Conservation (phyloP, 2,797 vertebrate genomes). For the Amphiprion clarkii region DNA sequence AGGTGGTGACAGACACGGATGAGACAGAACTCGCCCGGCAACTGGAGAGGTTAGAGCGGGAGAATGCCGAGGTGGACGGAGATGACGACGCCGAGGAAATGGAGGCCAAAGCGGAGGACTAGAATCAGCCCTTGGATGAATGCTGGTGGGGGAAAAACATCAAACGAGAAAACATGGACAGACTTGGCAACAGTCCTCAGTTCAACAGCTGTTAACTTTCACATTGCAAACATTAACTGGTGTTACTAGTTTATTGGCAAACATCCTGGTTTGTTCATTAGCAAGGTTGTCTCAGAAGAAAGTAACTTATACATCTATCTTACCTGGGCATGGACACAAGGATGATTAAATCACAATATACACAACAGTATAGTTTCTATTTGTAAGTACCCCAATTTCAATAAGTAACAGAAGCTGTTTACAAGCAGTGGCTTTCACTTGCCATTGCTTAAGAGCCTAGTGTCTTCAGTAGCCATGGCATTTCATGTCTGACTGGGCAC, state of each 20-base stretch:
- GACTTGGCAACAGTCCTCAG: constrained; percentile 48
- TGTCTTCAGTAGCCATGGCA: constrained; percentile 61
- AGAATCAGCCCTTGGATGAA: constrained; percentile 37
- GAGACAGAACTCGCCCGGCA: constrained; percentile 97
- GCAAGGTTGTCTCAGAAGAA: constrained; percentile 49
- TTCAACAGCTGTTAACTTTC: constrained; percentile 66
- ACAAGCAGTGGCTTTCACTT: constrained; percentile 75
- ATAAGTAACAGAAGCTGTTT: constrained; percentile 50
- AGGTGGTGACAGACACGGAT: constrained; percentile 98
- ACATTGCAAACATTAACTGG: constrained; percentile 67
- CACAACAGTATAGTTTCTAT: constrained; percentile 52
- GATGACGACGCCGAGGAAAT: constrained; percentile 98
- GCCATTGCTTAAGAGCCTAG: constrained; percentile 60
- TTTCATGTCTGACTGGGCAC: constrained; percentile 54
- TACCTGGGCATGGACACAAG: constrained; percentile 45
- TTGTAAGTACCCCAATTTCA: constrained; percentile 58
- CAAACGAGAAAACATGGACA: constrained; percentile 49
- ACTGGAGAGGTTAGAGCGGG: constrained; percentile 95
- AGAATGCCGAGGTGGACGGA: constrained; percentile 99
- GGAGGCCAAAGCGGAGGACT: constrained; percentile 98
- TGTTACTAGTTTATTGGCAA: constrained; percentile 62
- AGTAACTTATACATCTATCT: background rate
- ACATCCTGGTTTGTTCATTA: constrained; percentile 53
- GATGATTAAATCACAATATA: constrained; percentile 45
- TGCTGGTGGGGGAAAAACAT: constrained; percentile 28